These are phyloP conservation scores for Onthophagus sagittarius DNA, from an alignment of 2,888 invertebrate genomes.

Conservation along the genomic window DNA sequence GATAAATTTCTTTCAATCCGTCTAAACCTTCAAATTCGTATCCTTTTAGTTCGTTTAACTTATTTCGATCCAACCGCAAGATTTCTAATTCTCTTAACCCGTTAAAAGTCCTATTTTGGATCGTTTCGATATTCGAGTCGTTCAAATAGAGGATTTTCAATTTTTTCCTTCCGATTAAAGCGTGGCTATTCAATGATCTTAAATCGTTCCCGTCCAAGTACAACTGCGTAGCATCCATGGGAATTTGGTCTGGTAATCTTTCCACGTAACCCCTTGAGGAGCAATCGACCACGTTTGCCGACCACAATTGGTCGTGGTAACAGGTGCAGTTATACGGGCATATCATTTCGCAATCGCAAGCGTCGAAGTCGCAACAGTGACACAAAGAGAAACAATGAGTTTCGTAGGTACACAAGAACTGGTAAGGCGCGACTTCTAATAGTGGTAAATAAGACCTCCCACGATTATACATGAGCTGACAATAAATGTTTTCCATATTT, in stretches of 20 bases:
- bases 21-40: conserved; percentile 79
- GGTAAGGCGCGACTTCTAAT: conserved; percentile 74
- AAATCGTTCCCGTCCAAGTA: conserved; percentile 83
- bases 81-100: conserved; percentile 74
- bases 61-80: conserved; percentile 72
- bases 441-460: conserved; percentile 70
- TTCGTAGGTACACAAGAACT: conserved; percentile 81
- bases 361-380: conserved; percentile 87
- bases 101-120: conserved; percentile 80
- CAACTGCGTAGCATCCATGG: conserved; percentile 87
- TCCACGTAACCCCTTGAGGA: conserved; percentile 66
- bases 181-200: conserved; percentile 71
- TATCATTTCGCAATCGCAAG: conserved; percentile 90
- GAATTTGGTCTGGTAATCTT: conserved; percentile 74
- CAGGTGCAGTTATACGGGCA: conserved; percentile 85
- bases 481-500: conserved; percentile 79
- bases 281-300: conserved; percentile 82
- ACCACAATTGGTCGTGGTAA: conserved; percentile 84
- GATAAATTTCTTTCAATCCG: conserved; percentile 65
- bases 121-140: conserved; percentile 70
- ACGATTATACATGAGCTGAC: conserved; percentile 74
- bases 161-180: conserved; percentile 80
- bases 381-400: conserved; percentile 83
- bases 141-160: conserved; percentile 73
- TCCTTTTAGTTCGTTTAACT: conserved; percentile 65